phyloP scores from a whole-genome alignment of 1,140 invertebrate species.

The Drosophila orosa region DNA sequence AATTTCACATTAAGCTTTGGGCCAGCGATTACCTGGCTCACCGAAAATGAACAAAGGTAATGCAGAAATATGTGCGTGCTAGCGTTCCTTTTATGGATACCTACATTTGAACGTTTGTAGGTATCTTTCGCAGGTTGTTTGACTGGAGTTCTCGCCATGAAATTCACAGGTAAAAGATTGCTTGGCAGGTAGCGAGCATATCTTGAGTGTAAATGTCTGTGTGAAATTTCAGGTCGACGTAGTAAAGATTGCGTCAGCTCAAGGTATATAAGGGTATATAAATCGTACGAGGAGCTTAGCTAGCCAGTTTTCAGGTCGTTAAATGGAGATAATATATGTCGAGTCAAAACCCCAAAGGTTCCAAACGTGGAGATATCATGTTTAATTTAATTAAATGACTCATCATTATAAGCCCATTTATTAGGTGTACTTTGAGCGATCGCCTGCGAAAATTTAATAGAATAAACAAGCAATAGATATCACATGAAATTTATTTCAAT shows the following conservation, averaged over 20 bases:
- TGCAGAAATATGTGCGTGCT: conserved; percentile 14
- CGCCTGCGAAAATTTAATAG: conserved; percentile 11
- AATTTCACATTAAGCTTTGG: conserved; percentile 60
- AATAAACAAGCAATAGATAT: conserved; percentile 1
- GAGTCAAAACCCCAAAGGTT: conserved; percentile 1
- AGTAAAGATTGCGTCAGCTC: conserved; percentile 29
- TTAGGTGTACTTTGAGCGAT: conserved; percentile 9
- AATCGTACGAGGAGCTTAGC: conserved; percentile 8
- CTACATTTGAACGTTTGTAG: background rate
- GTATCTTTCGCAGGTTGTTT: conserved; percentile 28
- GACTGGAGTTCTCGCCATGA: conserved; percentile 38
- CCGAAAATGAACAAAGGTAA: conserved; percentile 48
- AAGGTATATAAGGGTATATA: conserved; percentile 7
- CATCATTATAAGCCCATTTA: conserved; percentile 6
- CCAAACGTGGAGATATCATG: conserved; percentile 32
- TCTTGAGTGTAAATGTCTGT: conserved; percentile 21
- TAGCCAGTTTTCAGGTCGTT: background rate
- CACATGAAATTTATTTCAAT: conserved; percentile 13
- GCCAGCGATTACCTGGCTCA: conserved; percentile 40
- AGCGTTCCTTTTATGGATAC: conserved; percentile 7
- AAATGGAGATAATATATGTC: conserved; percentile 15
- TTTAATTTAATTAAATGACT: conserved; percentile 24
- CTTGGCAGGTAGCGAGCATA: conserved; percentile 23
- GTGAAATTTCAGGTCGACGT: conserved; percentile 33
- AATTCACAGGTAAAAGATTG: conserved; percentile 39